Evolutionary conservation across 1,140 invertebrate species (phyloP), one percentile per base, ranked within the genome.

Genomic region (Carcinoscorpius rotundicauda): DNA sequence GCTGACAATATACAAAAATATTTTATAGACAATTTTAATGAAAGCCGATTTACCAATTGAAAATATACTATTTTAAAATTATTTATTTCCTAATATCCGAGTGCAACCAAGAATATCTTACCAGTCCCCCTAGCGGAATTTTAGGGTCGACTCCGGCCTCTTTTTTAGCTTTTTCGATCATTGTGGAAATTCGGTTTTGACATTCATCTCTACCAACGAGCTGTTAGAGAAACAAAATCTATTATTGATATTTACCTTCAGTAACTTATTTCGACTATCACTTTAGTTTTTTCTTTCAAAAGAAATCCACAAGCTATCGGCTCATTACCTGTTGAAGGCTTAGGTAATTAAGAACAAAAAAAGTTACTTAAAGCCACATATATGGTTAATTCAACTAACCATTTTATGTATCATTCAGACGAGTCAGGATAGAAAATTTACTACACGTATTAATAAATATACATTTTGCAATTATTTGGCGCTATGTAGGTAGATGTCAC

Each of bases 201-300:
- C 87, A 88, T 76, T 90, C 87, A 3, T 86, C 81, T 71, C 89
- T 85, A 1, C 91, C 91, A 3, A 91, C 65, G 3, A 74, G 63
- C 83, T 85, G 66, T 51, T 67, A 73, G 72, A 48, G 51, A 66
- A 3, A 58, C 29, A 52, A 60, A 52, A 11, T 4, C 59, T 64
- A 8, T 6, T 49, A 52, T 64, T 6, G 5, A 51, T 5, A 49
- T n/a, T 51, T 51, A 5, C 49, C 4, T 1, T 4, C 5, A 58
- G 49, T 48, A 8, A 48, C 29, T 52, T 6, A 6, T 10, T n/a
- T 29, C 51, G 51, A 52, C 60, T 50, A 50, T 57, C 10, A 4
- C 6, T 59, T 9, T n/a, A 2, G 9, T 64, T 48, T 8, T 48
- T 29, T 29, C 29, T 29, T 29, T 29, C 29, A 29, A 29, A 60